Percentiles rank a stretch among this genome's conserved stretches.
Conservation (phyloP, 2,888 invertebrate genomes). For the Harpalus rubripes region DNA sequence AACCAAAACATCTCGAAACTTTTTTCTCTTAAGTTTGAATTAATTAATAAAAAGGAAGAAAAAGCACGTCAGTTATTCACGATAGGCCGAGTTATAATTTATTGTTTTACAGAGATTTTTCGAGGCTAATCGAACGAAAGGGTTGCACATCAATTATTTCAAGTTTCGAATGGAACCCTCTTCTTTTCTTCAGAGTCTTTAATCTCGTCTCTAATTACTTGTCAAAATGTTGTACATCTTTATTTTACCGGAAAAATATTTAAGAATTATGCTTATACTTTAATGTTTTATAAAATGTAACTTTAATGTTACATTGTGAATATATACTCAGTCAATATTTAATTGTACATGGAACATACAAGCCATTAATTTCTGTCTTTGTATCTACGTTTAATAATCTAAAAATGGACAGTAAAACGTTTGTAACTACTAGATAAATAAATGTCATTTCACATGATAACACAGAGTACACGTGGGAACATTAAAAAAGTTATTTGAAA, state of each 20-base stretch:
- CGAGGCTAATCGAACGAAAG: slow-evolving; percentile 62
- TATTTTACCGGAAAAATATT: slow-evolving; percentile 45
- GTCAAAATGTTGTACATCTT: slow-evolving; percentile 40
- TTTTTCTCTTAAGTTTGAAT: slow-evolving; percentile 60
- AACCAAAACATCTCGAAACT: slow-evolving; percentile 55
- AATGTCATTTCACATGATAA: slow-evolving; percentile 25
- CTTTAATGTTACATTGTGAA: neutral
- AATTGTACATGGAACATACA: neutral
- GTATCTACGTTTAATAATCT: slow-evolving; percentile 40
- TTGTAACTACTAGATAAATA: slow-evolving; percentile 5
- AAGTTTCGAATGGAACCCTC: slow-evolving; percentile 27
- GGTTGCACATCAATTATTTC: slow-evolving; percentile 63
- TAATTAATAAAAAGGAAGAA: slow-evolving; percentile 64
- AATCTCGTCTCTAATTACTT: slow-evolving; percentile 53
- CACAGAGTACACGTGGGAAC: neutral
- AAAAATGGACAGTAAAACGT: slow-evolving; percentile 32
- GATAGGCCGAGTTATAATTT: slow-evolving; percentile 52
- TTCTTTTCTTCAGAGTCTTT: slow-evolving; percentile 34
- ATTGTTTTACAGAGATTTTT: slow-evolving; percentile 66
- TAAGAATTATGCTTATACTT: slow-evolving; percentile 17
- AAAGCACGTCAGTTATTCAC: slow-evolving; percentile 37
- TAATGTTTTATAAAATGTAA: too few relatives aligned
- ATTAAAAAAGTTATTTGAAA: neutral
- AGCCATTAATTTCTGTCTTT: slow-evolving; percentile 29
- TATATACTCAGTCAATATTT: slow-evolving; percentile 18